Evolutionary conservation across 1,140 invertebrate genomes (phyloP), one percentile per base, ranked within the genome.

Genomic region (Atta texana): DNA sequence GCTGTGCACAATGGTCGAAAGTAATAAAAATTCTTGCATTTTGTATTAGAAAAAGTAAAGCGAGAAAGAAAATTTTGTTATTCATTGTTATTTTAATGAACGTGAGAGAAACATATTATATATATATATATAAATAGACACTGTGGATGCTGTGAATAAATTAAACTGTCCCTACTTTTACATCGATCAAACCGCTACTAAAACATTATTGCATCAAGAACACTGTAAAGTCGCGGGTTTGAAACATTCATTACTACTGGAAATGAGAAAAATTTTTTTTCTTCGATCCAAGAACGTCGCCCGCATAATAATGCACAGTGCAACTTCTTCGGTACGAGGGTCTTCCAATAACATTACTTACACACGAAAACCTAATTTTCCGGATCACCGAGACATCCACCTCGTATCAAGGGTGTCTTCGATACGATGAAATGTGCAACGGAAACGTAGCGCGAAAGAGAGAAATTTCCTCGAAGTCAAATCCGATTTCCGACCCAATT

Each of bases 401-500:
- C 61, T 78, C 18, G 59, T 34, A 28, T 57, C 64, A n/a, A 55
- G 66, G 8, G 18, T 44, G 66, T 14, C 21, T 16, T 5, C 51
- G 77, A 81, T 81, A 71, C 49, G 51, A 39, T 31, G 21, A 76
- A 76, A 63, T 16, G 34, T 14, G 24, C 69, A 44, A 18, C 28
- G 71, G 44, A 69, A 81, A 55, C 49, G 39, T 24, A 16, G 53
- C 81, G 39, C 55, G 44, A 61, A 34, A 77, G 71, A 75, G 69
- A 85, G 72, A 85, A 76, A 51, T 63, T 85, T 28, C 28, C 57
- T 39, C 55, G 68, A 8, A 59, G 66, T 57, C 34, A 51, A 75
- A 84, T 84, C 39, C 55, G 53, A 84, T 86, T 86, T 81, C 51
- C 78, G 57, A 84, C 77, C 77, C 66, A 84, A 87, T 87, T 87